Base-by-base conservation (phyloP, 2,888 invertebrate species). In the Syritta pipiens region DNA sequence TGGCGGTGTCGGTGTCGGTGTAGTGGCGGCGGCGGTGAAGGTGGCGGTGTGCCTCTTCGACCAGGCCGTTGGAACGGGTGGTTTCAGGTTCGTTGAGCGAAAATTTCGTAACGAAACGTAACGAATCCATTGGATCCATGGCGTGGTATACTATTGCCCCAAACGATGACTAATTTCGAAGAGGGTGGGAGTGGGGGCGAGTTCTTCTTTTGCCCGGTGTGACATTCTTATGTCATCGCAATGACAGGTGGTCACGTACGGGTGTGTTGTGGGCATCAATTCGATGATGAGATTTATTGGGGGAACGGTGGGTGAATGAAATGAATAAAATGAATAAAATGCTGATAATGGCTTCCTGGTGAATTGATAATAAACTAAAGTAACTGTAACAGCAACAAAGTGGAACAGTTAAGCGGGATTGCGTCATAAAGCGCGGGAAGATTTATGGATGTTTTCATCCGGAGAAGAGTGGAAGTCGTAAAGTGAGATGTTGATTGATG, bases 211-310 rank as follows among this genome's bases (percentile, higher is more conserved):
- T 30, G 14, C n/a, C 9, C n/a, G 20, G 9, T 35, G 44, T 69
- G 42, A 51, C 55, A 51, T 63, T 63, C 76, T 76, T 76, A 76
- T 71, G 51, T 76, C 76, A 76, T 63, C 57, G 28, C 49, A 14
- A 9, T 7, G 37, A 37, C 37, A 37, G 37, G 37, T 37, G 37
- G 37, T 9, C 35, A 17, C 14, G 42, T 26, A 5, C 14, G 22
- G 7, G 20, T 10, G 14, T 24, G 12, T 10, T 24, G 22, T 2
- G 30, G 17, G 12, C 10, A 44, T 30, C 24, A 20, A 14, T 44
- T 0, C 7, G 20, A 20, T 44, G 35, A 22, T 22, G n/a, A 53
- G 12, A 12, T 44, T 7, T 17, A 19, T 19, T 42, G 26, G 24
- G 30, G 44, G 20, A 12, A 19, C 30, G 19, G 35, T 20, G 20